phyloP scores from a whole-genome alignment of 2,797 vertebrate species.

The Acanthurus tractus region DNA sequence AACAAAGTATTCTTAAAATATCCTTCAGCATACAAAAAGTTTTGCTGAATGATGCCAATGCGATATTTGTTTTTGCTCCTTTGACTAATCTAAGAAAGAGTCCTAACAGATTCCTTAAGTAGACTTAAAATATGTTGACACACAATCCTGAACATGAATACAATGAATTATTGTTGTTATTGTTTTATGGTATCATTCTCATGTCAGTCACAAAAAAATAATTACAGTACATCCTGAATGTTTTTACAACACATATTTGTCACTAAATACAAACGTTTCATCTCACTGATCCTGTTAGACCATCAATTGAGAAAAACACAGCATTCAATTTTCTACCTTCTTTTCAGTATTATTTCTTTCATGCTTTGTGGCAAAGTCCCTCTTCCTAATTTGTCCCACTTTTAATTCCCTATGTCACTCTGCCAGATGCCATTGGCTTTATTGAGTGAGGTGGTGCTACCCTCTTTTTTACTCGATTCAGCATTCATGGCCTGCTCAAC shows the following conservation, averaged over 20 bases:
- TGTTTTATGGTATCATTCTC: constrained; percentile 12
- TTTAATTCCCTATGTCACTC: constrained; percentile 79
- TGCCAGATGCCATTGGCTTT: constrained; percentile 88
- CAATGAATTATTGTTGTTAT: constrained; percentile 8
- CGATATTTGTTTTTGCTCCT: neutral
- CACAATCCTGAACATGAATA: neutral
- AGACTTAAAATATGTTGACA: constrained; percentile 33
- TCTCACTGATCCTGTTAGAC: constrained; percentile 10
- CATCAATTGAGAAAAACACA: constrained; percentile 6
- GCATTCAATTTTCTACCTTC: constrained; percentile 8
- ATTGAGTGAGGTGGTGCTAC: constrained; percentile 89
- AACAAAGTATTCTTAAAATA: constrained; percentile 9
- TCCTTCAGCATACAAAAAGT: neutral
- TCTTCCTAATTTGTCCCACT: neutral
- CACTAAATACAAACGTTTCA: constrained; percentile 21
- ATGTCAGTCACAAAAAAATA: constrained; percentile 56
- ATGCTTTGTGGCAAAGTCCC: constrained; percentile 29
- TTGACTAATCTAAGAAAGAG: constrained; percentile 19
- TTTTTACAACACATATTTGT: constrained; percentile 48
- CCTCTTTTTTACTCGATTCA: constrained; percentile 71
- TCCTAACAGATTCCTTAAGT: constrained; percentile 2
- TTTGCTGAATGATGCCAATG: constrained; percentile 15
- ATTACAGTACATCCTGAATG: constrained; percentile 42
- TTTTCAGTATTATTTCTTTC: constrained; percentile 6
- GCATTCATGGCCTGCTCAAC: constrained; percentile 81